Evolutionary conservation across 1,140 invertebrate species (phyloP).

Genomic region (Heliconius melpomene): DNA sequence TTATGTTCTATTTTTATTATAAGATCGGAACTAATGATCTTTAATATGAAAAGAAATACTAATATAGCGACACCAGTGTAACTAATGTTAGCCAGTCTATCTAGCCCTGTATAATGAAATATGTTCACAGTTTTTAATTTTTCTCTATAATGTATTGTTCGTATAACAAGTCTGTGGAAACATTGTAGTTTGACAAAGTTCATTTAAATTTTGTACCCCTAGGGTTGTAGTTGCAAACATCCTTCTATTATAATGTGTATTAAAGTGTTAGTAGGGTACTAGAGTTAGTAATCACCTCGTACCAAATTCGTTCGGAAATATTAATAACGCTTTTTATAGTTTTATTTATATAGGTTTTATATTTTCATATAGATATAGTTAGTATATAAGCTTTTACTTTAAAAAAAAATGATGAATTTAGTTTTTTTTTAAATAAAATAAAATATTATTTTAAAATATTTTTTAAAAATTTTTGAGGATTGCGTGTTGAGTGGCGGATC

Average conservation of each 20-base stretch:
- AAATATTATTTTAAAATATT: no score
- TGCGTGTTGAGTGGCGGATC: no score
- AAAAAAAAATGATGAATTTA: no score
- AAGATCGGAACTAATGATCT: background rate
- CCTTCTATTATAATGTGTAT: conserved; percentile 60
- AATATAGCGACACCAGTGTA: background rate
- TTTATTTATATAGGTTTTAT: no score
- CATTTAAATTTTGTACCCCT: conserved; percentile 75
- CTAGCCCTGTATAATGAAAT: background rate
- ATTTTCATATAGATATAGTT: no score
- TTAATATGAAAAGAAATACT: background rate
- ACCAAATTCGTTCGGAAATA: background rate
- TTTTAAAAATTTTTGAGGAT: no score
- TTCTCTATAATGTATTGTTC: conserved; percentile 73
- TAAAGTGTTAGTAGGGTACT: conserved; percentile 4
- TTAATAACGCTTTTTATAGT: background rate
- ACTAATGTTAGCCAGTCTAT: background rate
- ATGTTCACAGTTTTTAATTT: conserved; percentile 66
- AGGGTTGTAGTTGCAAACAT: conserved; percentile 73
- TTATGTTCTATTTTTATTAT: background rate
- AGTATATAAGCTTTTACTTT: no score
- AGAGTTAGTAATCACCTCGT: background rate
- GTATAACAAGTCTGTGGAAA: conserved; percentile 71
- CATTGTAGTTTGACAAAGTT: conserved; percentile 77
- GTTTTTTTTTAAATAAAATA: no score